Conservation (phyloP, 2,888 invertebrate species). For the Perizoma flavofasciatum region DNA sequence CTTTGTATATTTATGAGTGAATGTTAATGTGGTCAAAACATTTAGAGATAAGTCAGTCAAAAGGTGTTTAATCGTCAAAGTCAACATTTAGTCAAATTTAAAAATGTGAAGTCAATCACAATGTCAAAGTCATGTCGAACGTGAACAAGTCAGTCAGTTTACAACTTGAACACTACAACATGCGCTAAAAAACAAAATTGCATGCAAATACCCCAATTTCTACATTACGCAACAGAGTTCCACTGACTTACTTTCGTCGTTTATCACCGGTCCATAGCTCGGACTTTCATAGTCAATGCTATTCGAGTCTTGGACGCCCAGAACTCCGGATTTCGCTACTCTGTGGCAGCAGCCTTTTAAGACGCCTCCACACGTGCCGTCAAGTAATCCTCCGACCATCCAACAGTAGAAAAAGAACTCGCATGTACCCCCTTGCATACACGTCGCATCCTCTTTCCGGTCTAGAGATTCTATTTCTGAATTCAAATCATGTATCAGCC, state of each 20-base stretch:
- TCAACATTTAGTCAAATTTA: background rate
- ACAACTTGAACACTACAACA: constrained; percentile 21
- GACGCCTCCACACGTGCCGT: constrained; percentile 92
- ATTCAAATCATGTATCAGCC: constrained; percentile 47
- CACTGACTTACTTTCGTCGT: constrained; percentile 89
- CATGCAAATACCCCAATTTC: constrained; percentile 16
- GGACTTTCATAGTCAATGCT: constrained; percentile 86
- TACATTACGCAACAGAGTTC: constrained; percentile 51
- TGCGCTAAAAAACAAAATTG: constrained; percentile 15
- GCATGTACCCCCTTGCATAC: constrained; percentile 90
- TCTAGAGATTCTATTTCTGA: constrained; percentile 31
- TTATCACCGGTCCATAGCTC: constrained; percentile 89
- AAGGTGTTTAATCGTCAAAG: background rate
- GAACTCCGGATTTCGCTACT: constrained; percentile 86
- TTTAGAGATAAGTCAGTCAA: background rate
- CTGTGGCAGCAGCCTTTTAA: constrained; percentile 95
- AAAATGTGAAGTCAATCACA: background rate
- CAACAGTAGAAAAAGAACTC: constrained; percentile 97
- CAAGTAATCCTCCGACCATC: constrained; percentile 94
- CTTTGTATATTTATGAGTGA: background rate
- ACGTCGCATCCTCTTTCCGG: constrained; percentile 80
- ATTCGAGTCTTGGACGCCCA: constrained; percentile 86
- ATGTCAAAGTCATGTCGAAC: constrained; percentile 8
- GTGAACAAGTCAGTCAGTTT: constrained; percentile 38
- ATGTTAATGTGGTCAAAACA: constrained; percentile 5